phyloP scores from a whole-genome alignment of 2,797 vertebrate species.

The Echiichthys vipera region DNA sequence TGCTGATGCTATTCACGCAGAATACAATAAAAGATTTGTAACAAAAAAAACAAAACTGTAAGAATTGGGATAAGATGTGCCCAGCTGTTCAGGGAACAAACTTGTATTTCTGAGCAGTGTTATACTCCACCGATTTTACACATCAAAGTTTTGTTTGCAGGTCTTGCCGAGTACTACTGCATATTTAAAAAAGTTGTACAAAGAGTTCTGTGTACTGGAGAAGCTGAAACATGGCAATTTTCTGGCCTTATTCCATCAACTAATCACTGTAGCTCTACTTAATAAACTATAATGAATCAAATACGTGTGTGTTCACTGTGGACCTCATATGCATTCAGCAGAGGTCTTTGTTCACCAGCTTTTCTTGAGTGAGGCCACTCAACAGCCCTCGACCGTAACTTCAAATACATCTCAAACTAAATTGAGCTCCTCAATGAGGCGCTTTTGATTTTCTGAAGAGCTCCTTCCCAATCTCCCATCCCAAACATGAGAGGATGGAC shows the following conservation, averaged over 20 bases:
- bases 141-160: neutral
- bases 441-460: conserved; percentile 38
- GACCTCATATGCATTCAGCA: conserved; percentile 4
- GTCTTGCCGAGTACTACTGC: neutral
- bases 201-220: neutral
- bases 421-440: conserved; percentile 19
- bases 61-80: neutral
- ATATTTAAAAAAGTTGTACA: neutral
- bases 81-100: neutral
- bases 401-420: conserved; percentile 34
- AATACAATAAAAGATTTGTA: neutral
- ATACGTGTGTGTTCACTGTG: neutral
- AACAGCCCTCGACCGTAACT: conserved; percentile 11
- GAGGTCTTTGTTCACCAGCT: conserved; percentile 12
- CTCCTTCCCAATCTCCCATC: conserved; percentile 18
- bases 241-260: neutral
- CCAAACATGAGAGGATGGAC: conserved; percentile 16
- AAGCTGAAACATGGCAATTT: neutral
- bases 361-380: neutral
- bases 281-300: neutral
- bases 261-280: conserved; percentile 1
- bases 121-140: neutral
- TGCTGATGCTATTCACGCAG: neutral
- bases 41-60: neutral
- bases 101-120: neutral